Evolutionary conservation across 2,888 invertebrate genomes (phyloP).

Genomic region (Panzeria rudis): DNA sequence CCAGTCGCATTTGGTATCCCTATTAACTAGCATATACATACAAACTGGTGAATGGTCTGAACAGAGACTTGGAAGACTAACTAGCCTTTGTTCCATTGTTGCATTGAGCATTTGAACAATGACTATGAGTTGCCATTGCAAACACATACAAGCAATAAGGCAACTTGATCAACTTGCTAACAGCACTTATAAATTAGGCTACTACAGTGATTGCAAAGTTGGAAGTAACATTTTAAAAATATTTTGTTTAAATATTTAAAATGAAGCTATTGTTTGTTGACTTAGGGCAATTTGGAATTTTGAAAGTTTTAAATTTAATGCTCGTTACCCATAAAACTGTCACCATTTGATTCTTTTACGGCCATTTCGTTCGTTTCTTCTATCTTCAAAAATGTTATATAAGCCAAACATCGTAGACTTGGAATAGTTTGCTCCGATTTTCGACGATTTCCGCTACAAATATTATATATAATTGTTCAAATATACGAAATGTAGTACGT

Average conservation of each 20-base stretch:
- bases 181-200: constrained; percentile 40
- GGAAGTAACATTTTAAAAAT: background rate
- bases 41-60: constrained; percentile 9
- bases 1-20: background rate
- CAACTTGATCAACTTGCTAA: constrained; percentile 46
- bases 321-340: too few relatives aligned
- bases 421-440: too few relatives aligned
- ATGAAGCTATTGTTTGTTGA: too few relatives aligned
- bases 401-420: too few relatives aligned
- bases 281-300: too few relatives aligned
- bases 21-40: background rate
- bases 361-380: too few relatives aligned
- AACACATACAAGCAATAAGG: constrained; percentile 12
- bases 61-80: constrained; percentile 13
- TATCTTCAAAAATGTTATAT: too few relatives aligned
- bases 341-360: too few relatives aligned
- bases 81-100: constrained; percentile 45
- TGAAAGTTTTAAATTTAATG: too few relatives aligned
- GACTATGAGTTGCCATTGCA: constrained; percentile 50
- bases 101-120: constrained; percentile 50
- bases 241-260: background rate
- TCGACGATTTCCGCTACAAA: too few relatives aligned
- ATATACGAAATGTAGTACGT: background rate
- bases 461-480: background rate
- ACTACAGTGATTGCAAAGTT: constrained; percentile 25